Percentiles rank a stretch among this genome's conserved stretches.
Evolutionary conservation across 2,113 vertebrate species (phyloP).

Genomic region (Copsychus sechellarum): DNA sequence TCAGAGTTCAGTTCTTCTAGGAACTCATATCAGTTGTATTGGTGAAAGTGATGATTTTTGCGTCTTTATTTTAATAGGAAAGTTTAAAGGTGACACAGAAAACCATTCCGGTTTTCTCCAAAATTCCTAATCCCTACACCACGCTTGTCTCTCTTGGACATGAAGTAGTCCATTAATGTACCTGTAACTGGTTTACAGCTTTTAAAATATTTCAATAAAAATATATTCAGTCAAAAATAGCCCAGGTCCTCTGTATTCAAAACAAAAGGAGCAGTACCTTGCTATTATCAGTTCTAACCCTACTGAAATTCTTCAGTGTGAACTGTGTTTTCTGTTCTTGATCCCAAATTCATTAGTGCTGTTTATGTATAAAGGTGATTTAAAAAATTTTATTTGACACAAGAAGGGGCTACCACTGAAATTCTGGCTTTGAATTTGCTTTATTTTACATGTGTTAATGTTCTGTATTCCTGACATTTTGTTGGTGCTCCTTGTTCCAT

Average conservation of each 20-base stretch:
- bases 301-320: not conserved
- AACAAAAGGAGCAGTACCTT: not conserved
- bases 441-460: not conserved
- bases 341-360: not conserved
- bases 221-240: not conserved
- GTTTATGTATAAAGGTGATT: not conserved
- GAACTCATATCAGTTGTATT: not conserved
- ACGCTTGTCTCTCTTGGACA: not conserved
- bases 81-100: not conserved
- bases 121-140: not conserved
- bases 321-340: not conserved
- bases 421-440: not conserved
- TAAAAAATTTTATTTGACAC: fast-evolving
- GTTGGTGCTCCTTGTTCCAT: not conserved
- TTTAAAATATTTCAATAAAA: not conserved
- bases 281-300: not conserved
- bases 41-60: not conserved
- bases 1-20: not conserved
- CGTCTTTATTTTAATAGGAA: not conserved
- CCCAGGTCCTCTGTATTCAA: not conserved
- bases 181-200: not conserved
- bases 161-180: not conserved
- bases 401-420: not conserved
- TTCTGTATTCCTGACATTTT: not conserved
- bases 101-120: not conserved